These are phyloP conservation scores for Brachionus sp. DNA, from an alignment of 1,140 invertebrate species.

Conservation along the genomic window DNA sequence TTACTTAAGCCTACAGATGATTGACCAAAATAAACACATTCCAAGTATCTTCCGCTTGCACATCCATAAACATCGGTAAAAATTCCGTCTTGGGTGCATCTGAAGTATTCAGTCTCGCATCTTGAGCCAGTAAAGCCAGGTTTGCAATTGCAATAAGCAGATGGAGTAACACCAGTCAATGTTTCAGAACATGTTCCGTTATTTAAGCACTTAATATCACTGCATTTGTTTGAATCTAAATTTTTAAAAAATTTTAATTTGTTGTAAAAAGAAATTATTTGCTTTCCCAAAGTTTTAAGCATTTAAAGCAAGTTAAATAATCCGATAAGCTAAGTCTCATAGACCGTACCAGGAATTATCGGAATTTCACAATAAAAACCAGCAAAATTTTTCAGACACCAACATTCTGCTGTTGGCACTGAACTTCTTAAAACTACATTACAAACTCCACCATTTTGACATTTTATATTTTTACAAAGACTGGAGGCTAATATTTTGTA, in stretches of 20 bases:
- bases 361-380: conserved; percentile 48
- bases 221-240: conserved; percentile 25
- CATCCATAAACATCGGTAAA: conserved; percentile 45
- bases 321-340: neutral
- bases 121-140: conserved; percentile 38
- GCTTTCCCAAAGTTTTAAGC: conserved; percentile 11
- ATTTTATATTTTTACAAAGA: conserved; percentile 49
- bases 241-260: neutral
- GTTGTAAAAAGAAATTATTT: neutral
- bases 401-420: conserved; percentile 51
- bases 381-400: conserved; percentile 49
- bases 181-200: conserved; percentile 73
- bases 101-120: conserved; percentile 46
- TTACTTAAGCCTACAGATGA: conserved; percentile 30
- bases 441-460: conserved; percentile 51
- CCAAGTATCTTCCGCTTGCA: conserved; percentile 29
- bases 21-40: conserved; percentile 47
- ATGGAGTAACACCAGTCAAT: neutral
- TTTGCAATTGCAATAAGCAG: conserved; percentile 39
- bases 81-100: conserved; percentile 26
- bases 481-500: neutral
- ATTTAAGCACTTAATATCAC: conserved; percentile 77
- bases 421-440: conserved; percentile 47
- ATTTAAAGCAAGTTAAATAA: neutral
- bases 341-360: neutral